Evolutionary conservation across 2,888 invertebrate genomes (phyloP), one percentile per base, ranked within the genome.

Genomic region (Eupeodes latifasciatus): DNA sequence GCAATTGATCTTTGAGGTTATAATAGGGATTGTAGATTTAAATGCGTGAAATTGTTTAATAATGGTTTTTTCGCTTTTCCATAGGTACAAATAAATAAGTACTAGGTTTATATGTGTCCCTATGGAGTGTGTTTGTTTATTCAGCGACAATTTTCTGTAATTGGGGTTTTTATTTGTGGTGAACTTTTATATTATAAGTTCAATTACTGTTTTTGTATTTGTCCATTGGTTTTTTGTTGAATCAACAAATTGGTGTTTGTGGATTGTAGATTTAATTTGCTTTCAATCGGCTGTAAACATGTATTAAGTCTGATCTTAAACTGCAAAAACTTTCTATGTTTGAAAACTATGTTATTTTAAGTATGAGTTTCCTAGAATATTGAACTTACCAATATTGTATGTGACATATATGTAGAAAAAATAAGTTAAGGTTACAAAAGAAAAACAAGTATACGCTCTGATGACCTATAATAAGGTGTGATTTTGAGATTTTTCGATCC

Each of bases 1-100:
- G 81, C 88, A 88, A 88, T 88, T 88, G 88, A 85, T 81, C 88
- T 81, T 71, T 69, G 81, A 81, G 88, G 88, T 88, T 88, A 72
- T 59, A 67, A 40, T 71, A 88, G 69, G 78, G 78, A 81, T 62
- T 88, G 88, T 85, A 84, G 78, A 88, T 85, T 81, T 85, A 88
- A 88, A 88, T 88, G 88, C 88, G 85, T 88, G 88, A 88, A 88
- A 88, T 88, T 88, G 88, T 85, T 88, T 88, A 85, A 85, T 88
- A 88, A 88, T 88, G 64, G 78, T 72, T 67, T 85, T 16, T 88
- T 55, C 27, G 80, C 72, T 64, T 69, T 80, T 51, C 44, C 72
- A 59, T 14, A 69, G 59, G 49, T 64, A 4, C 27, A 27, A 27
- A 27, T 27, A 27, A 27, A 27, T 12, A 62, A 12, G n/a, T 14